Percentiles rank a stretch among this genome's conserved stretches.
Evolutionary conservation across 1,140 invertebrate genomes (phyloP).

Genomic region (Procambarus clarkii): DNA sequence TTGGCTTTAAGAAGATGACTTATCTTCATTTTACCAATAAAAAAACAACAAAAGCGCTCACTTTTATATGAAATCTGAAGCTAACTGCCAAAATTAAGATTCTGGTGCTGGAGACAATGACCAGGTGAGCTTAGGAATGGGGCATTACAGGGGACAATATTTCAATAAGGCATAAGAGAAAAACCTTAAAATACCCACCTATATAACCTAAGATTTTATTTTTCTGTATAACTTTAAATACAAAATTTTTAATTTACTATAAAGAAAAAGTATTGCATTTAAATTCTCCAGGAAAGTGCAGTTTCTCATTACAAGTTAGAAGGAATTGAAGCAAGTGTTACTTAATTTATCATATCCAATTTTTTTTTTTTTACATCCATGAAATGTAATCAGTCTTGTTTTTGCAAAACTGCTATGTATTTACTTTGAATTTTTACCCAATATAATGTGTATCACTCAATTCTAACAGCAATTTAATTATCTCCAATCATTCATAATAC

Average conservation of each 20-base stretch:
- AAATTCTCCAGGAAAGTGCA: not conserved
- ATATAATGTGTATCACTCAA: not conserved
- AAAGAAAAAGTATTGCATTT: not conserved
- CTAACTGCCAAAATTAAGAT: not conserved
- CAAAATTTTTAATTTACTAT: not conserved
- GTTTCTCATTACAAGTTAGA: not conserved
- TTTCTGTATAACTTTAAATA: not conserved
- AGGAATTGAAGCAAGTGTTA: not conserved
- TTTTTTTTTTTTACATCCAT: not conserved
- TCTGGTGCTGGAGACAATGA: constrained; percentile 1
- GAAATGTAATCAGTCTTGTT: constrained; percentile 30
- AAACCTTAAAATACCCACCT: not conserved
- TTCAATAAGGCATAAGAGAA: not conserved
- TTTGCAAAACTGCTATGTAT: constrained; percentile 23
- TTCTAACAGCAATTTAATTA: not conserved
- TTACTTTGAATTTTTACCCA: not conserved
- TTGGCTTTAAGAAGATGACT: not conserved
- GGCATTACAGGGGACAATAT: not conserved
- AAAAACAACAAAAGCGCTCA: not conserved
- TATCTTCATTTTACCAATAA: not conserved
- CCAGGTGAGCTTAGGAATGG: not conserved
- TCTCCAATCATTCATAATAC: not conserved
- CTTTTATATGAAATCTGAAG: not conserved
- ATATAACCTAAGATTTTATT: not conserved
- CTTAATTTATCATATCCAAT: not conserved